Percentiles rank a stretch among this genome's conserved stretches.
Evolutionary conservation across 2,113 vertebrate species (phyloP).

Genomic region (Hydropotes inermis): DNA sequence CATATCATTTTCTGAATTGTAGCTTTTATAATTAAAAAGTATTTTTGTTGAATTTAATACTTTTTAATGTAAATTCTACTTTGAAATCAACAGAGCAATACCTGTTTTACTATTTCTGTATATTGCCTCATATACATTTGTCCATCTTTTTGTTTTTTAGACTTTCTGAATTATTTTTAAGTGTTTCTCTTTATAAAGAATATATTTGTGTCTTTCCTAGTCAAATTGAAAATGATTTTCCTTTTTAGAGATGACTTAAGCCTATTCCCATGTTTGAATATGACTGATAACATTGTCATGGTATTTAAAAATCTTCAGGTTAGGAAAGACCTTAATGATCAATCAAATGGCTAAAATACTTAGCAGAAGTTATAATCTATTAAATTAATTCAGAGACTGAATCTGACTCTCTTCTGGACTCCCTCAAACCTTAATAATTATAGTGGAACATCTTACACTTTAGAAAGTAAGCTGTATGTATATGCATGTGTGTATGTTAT

Average conservation of each 20-base stretch:
- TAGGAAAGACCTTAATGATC: background rate
- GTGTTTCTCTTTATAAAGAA: background rate
- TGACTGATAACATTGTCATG: background rate
- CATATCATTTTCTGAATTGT: background rate
- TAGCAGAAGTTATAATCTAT: background rate
- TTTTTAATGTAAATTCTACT: background rate
- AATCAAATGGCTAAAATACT: background rate
- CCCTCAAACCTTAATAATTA: background rate
- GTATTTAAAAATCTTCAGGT: background rate
- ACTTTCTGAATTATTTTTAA: background rate
- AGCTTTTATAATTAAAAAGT: background rate
- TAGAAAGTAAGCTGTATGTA: background rate
- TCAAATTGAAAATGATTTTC: background rate
- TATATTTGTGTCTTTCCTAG: background rate
- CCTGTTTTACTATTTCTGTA: background rate
- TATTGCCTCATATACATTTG: background rate
- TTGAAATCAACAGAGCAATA: background rate
- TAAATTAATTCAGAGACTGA: background rate
- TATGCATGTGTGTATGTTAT: background rate
- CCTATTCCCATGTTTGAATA: background rate
- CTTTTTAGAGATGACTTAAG: background rate
- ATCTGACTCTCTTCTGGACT: background rate
- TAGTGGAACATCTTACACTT: background rate
- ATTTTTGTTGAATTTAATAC: background rate
- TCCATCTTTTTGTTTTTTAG: background rate